Evolutionary conservation across 2,888 invertebrate genomes (phyloP).

Genomic region (Lasioglossum malachurum): DNA sequence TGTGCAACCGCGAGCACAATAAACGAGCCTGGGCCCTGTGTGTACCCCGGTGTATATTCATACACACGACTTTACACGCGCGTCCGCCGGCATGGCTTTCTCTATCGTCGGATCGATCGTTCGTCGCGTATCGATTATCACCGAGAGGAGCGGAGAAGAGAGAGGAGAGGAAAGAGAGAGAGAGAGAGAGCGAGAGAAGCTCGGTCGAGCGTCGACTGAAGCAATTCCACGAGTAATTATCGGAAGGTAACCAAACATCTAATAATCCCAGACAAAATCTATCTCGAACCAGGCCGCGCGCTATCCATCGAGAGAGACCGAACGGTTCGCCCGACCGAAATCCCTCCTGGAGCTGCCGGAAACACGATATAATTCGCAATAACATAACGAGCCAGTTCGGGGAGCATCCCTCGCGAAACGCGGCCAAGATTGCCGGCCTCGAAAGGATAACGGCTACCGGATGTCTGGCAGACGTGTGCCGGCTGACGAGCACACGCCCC

Average conservation of each 20-base stretch:
- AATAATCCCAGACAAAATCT: slow-evolving; percentile 76
- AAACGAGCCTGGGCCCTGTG: slow-evolving; percentile 6
- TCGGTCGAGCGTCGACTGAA: slow-evolving; percentile 48
- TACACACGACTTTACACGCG: slow-evolving; percentile 39
- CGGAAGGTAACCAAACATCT: slow-evolving; percentile 77
- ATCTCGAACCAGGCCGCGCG: slow-evolving; percentile 58
- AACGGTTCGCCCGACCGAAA: slow-evolving; percentile 11
- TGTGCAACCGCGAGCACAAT: slow-evolving; percentile 21
- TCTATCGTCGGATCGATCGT: slow-evolving; percentile 54
- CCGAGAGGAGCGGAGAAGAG: neutral
- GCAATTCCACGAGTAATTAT: slow-evolving; percentile 75
- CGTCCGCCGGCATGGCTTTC: slow-evolving; percentile 11
- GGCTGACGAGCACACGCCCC: slow-evolving; percentile 29
- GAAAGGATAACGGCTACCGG: slow-evolving; percentile 56
- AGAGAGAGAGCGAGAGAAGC: neutral
- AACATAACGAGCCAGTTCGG: slow-evolving; percentile 52
- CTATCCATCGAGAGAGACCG: slow-evolving; percentile 19
- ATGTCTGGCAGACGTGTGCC: slow-evolving; percentile 69
- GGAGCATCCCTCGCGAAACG: neutral
- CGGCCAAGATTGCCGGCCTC: slow-evolving; percentile 45
- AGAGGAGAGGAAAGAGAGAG: neutral
- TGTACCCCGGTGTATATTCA: slow-evolving; percentile 27
- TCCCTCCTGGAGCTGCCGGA: neutral
- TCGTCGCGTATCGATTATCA: slow-evolving; percentile 53
- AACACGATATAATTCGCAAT: slow-evolving; percentile 65